A percentile compares a stretch with the other conserved stretches of the same genome.
Evolutionary conservation across 2,888 invertebrate species (phyloP).

Genomic region (Andrena haemorrhoa): DNA sequence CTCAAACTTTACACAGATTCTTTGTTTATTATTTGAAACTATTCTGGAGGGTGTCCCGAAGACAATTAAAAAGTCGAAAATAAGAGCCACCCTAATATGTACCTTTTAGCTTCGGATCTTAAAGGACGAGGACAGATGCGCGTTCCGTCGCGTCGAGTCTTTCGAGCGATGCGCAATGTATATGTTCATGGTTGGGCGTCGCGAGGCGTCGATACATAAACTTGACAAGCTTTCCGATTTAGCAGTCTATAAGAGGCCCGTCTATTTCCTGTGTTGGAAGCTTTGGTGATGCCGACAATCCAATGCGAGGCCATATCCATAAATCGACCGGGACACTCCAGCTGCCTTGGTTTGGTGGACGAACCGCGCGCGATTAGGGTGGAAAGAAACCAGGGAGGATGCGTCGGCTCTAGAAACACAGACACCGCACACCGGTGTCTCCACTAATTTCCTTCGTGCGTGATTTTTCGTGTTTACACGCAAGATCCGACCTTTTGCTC

Average conservation of each 20-base stretch:
- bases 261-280: constrained; percentile 34
- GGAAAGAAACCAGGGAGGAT: neutral
- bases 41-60: too few species aligned
- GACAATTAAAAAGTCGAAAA: too few species aligned
- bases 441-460: neutral
- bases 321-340: constrained; percentile 56
- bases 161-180: constrained; percentile 59
- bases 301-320: constrained; percentile 47
- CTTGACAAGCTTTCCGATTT: constrained; percentile 53
- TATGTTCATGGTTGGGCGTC: constrained; percentile 82
- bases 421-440: neutral
- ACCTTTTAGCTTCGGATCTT: neutral
- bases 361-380: constrained; percentile 17
- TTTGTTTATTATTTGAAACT: too few species aligned
- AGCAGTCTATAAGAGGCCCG: constrained; percentile 23
- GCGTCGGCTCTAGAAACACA: neutral
- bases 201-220: constrained; percentile 46
- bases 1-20: too few species aligned
- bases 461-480: neutral
- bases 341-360: constrained; percentile 47
- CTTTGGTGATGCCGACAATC: constrained; percentile 36
- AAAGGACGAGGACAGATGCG: constrained; percentile 74
- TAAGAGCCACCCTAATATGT: too few species aligned
- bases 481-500: neutral
- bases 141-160: constrained; percentile 8